Conservation (phyloP, 2,797 vertebrate species). For the Mormyrus hasselquistii region DNA sequence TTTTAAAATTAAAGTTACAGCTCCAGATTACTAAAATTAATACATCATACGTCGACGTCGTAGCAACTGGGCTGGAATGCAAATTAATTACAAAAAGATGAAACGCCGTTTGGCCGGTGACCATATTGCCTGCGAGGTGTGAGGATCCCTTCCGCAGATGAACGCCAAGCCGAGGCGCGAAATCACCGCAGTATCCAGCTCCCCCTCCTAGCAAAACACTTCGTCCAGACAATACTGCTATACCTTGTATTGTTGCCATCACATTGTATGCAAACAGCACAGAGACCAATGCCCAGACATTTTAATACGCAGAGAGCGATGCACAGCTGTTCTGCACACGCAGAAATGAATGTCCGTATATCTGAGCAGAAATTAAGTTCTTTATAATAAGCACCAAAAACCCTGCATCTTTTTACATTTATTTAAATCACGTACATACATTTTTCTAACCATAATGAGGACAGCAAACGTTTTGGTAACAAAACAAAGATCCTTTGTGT, state of each 20-base stretch:
- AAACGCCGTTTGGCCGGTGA: neutral
- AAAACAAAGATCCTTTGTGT: neutral
- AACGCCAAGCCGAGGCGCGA: neutral
- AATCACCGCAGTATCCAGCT: neutral
- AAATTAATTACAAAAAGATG: neutral
- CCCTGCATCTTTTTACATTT: neutral
- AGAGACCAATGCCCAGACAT: neutral
- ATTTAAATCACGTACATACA: neutral
- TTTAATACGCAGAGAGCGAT: neutral
- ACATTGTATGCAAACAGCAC: neutral
- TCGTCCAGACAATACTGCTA: neutral
- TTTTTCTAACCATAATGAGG: neutral
- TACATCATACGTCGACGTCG: neutral
- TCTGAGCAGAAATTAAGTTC: neutral
- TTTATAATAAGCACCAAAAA: neutral
- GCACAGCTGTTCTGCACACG: neutral
- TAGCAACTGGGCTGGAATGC: neutral
- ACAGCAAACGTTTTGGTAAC: neutral
- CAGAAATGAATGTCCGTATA: neutral
- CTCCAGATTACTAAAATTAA: neutral
- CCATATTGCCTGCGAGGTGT: neutral
- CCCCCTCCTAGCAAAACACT: neutral
- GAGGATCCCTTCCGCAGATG: neutral
- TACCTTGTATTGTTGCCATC: neutral
- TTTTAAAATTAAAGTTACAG: neutral